Base-by-base conservation (phyloP, 2,113 vertebrate genomes). In the Tinamus guttatus region DNA sequence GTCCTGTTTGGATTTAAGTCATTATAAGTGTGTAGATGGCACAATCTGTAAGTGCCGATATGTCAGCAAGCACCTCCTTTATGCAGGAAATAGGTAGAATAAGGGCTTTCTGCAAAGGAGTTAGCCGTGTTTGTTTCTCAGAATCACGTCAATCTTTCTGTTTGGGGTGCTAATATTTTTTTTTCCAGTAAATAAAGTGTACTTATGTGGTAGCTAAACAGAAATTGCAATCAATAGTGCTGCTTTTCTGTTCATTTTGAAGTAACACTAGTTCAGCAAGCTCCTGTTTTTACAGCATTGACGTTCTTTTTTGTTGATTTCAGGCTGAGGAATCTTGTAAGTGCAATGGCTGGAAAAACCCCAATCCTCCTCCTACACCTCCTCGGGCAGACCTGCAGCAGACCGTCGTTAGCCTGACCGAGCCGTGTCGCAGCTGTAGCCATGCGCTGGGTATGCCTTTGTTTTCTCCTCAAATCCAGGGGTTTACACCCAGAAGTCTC, bases 341-440 rank as follows among this genome's bases (percentile, higher is more conserved):
- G 78, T 99, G 99, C 95, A 99, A 99, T 69, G 99, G 99, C 95
- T 99, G 99, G 99, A 99, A 99, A 96, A 99, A 98, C 96, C 99
- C 99, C 89, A 99, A 99, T 77, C 99, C 99, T 2, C 99, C 99
- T 41, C 98, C 99, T 1, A 99, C 99, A 4, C 99, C 99, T 1
- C 99, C 99, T 8, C 98, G 99, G 67, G 98, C 98, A 3, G 99
- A 99, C 74, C 98, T 99, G 96, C 99, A 98, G 96, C 98, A 99
- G 90, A 98, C 95, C 3, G 80, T 97, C 0, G 99, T 98, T 59
- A 99, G 98, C 94, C 98, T 99, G 21, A 98, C 97, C 1, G 99
- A 99, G 76, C 99, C 98, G n/a, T 99, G 99, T 81, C 98, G 99
- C 82, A 99, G 99, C 95, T 99, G 99, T 97, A 99, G 98, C 91